Evolutionary conservation across 2,113 vertebrate species (phyloP).

Genomic region (Cygnus atratus): DNA sequence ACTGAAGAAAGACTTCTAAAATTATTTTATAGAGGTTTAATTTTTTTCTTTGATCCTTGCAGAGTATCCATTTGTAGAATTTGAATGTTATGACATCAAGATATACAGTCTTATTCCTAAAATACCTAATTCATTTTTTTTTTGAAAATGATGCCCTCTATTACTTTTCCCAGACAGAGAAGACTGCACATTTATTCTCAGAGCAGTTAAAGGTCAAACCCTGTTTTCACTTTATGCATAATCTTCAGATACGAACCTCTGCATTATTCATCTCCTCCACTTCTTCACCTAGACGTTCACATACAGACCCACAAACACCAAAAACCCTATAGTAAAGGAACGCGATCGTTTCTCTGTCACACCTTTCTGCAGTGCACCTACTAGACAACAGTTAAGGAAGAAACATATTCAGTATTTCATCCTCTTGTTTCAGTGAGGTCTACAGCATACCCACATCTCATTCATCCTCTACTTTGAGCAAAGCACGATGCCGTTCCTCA

Average conservation of each 20-base stretch:
- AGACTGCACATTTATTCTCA: neutral
- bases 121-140: neutral
- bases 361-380: neutral
- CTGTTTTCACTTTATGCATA: neutral
- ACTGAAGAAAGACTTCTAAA: neutral
- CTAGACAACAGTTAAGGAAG: neutral
- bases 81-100: neutral
- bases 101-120: neutral
- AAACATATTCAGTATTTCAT: neutral
- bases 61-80: neutral
- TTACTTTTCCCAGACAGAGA: neutral
- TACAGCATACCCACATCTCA: neutral
- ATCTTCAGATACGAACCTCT: neutral
- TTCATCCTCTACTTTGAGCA: neutral
- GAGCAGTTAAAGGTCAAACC: neutral
- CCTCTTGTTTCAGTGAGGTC: neutral
- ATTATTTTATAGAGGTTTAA: neutral
- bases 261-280: neutral
- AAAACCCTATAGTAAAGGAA: neutral
- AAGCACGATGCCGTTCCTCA: rapidly evolving
- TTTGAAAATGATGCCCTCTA: neutral
- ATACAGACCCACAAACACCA: neutral
- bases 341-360: neutral
- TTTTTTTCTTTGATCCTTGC: neutral
- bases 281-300: neutral